Percentiles rank a stretch among this genome's conserved stretches.
These are phyloP conservation scores for Okapia johnstoni DNA, from an alignment of 2,113 vertebrate genomes.

Conservation along the genomic window DNA sequence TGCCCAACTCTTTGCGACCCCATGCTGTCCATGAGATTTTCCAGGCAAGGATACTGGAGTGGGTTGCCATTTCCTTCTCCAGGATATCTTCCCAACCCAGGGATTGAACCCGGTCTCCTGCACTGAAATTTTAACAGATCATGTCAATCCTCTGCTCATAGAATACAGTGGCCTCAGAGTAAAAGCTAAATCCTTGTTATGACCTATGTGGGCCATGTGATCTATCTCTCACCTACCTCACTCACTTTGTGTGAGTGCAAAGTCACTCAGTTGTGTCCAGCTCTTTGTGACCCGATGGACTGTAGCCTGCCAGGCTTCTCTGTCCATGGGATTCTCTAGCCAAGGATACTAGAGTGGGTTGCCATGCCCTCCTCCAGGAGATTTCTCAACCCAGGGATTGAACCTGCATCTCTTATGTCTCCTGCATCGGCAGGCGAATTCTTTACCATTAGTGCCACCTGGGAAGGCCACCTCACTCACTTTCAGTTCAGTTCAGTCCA, in stretches of 20 bases:
- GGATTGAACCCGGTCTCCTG: fast-evolving
- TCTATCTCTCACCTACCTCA: not conserved
- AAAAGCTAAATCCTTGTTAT: not conserved
- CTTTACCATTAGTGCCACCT: not conserved
- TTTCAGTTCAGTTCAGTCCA: not conserved
- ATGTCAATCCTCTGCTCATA: not conserved
- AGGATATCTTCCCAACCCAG: not conserved
- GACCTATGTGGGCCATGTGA: not conserved
- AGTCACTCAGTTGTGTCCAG: not conserved
- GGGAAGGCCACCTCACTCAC: not conserved
- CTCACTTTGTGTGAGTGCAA: not conserved
- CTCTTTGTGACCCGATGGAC: not conserved
- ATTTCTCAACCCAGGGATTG: not conserved
- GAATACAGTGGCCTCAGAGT: not conserved
- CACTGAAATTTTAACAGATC: not conserved
- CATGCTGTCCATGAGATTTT: not conserved
- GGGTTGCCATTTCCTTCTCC: not conserved
- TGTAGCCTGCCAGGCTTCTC: not conserved
- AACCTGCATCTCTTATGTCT: not conserved
- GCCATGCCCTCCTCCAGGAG: not conserved
- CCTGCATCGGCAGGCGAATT: fast-evolving
- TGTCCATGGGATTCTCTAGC: not conserved
- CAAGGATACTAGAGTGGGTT: not conserved
- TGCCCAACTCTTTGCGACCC: not conserved
- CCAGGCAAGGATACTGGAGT: not conserved